Conservation (phyloP, 2,888 invertebrate genomes). For the Heteropelma amictum region DNA sequence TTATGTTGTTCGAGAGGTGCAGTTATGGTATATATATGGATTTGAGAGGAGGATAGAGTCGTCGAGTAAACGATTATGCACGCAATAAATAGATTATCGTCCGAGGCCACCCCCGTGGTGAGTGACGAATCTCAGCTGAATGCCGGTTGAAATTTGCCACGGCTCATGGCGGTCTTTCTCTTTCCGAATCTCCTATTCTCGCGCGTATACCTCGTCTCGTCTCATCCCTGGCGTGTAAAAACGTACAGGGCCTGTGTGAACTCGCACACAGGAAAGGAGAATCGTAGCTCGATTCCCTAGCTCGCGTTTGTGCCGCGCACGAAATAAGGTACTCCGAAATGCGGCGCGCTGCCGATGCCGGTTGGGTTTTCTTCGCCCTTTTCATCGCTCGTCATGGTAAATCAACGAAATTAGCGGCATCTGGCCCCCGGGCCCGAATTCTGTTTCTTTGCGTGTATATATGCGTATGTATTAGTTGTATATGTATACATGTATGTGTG, state of each 20-base stretch:
- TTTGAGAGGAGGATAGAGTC: slow-evolving; percentile 48
- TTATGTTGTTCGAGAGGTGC: no score
- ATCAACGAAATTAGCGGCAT: slow-evolving; percentile 72
- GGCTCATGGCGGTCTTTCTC: slow-evolving; percentile 51
- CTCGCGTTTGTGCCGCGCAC: not conserved
- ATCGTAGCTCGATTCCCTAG: slow-evolving; percentile 16
- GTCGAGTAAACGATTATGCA: slow-evolving; percentile 68
- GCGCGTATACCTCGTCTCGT: not conserved
- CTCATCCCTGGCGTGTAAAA: not conserved
- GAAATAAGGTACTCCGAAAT: slow-evolving; percentile 48
- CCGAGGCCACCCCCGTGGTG: slow-evolving; percentile 65
- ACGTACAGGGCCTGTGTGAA: not conserved
- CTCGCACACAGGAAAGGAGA: not conserved
- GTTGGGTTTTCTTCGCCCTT: slow-evolving; percentile 53
- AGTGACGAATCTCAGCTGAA: slow-evolving; percentile 66
- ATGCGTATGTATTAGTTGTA: no score
- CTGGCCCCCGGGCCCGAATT: slow-evolving; percentile 60
- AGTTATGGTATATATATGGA: not conserved
- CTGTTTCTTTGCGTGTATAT: slow-evolving; percentile 11
- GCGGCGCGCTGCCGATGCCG: no score
- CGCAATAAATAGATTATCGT: slow-evolving; percentile 76
- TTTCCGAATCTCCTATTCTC: not conserved
- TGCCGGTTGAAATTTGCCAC: slow-evolving; percentile 64
- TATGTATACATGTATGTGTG: no score
- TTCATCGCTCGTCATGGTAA: slow-evolving; percentile 67